These are phyloP conservation scores for Sorex maritimensis DNA, from an alignment of 2,797 vertebrate genomes.

Conservation along the genomic window DNA sequence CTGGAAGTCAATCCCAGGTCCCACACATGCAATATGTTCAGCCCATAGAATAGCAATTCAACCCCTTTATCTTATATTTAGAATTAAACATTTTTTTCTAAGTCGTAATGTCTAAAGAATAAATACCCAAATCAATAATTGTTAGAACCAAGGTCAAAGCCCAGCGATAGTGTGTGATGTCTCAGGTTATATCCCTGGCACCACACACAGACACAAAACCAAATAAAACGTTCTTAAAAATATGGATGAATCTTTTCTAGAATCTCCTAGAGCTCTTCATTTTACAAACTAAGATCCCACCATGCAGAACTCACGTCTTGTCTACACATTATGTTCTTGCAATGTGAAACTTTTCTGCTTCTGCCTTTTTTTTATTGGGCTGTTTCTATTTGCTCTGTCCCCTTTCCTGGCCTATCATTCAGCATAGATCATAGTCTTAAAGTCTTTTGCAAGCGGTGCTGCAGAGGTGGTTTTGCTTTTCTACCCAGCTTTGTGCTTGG, in stretches of 20 bases:
- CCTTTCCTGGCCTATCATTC: background rate
- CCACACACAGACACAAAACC: too few relatives aligned
- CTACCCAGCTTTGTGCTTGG: too few relatives aligned
- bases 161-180: too few relatives aligned
- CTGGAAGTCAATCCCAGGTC: too few relatives aligned
- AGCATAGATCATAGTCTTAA: constrained; percentile 19
- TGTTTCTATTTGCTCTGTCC: background rate
- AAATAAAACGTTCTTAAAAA: background rate
- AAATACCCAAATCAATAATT: constrained; percentile 52
- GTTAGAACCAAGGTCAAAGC: too few relatives aligned
- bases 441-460: background rate
- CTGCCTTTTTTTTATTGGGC: background rate
- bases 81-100: background rate
- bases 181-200: too few relatives aligned
- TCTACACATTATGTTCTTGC: background rate
- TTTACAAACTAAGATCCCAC: background rate
- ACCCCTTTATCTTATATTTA: too few relatives aligned
- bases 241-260: constrained; percentile 2
- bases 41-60: too few relatives aligned
- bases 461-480: too few relatives aligned
- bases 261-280: background rate
- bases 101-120: constrained; percentile 20
- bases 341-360: background rate
- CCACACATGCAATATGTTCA: too few relatives aligned
- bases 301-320: background rate